phyloP scores from a whole-genome alignment of 1,140 invertebrate species.

The Globodera rostochiensis region DNA sequence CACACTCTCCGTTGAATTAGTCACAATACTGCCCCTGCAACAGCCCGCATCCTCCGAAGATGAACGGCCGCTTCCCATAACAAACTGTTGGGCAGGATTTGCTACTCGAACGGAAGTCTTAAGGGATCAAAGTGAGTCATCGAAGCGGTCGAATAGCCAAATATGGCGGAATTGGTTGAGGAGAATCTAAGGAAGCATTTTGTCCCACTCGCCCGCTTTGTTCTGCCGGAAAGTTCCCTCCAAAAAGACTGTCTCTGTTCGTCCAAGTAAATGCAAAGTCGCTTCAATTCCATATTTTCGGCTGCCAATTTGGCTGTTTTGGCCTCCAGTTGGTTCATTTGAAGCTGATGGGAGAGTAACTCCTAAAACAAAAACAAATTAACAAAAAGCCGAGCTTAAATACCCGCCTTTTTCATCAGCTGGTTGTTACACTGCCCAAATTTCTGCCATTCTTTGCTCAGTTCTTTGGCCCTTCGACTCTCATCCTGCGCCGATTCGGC shows the following conservation, averaged over 20 bases:
- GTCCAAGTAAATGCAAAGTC: conserved; percentile 33
- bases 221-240: not conserved
- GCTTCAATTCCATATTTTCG: conserved; percentile 35
- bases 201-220: not conserved
- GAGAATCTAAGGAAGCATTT: not conserved
- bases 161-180: not conserved
- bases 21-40: not conserved
- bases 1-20: not conserved
- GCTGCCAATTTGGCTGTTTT: conserved; percentile 8
- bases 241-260: conserved; percentile 29
- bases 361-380: conserved; percentile 28
- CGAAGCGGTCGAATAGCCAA: no score
- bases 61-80: not conserved
- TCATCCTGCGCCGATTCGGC: conserved; percentile 96
- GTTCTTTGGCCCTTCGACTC: conserved; percentile 84
- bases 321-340: conserved; percentile 12
- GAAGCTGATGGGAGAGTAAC: conserved; percentile 30
- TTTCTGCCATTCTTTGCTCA: conserved; percentile 90
- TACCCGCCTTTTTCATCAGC: conserved; percentile 86
- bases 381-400: conserved; percentile 68
- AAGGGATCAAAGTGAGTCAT: no score
- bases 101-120: not conserved
- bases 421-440: conserved; percentile 93
- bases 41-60: not conserved
- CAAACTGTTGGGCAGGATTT: not conserved